Base-by-base conservation (phyloP, 2,797 vertebrate genomes). In the Melanotaenia nigrans region DNA sequence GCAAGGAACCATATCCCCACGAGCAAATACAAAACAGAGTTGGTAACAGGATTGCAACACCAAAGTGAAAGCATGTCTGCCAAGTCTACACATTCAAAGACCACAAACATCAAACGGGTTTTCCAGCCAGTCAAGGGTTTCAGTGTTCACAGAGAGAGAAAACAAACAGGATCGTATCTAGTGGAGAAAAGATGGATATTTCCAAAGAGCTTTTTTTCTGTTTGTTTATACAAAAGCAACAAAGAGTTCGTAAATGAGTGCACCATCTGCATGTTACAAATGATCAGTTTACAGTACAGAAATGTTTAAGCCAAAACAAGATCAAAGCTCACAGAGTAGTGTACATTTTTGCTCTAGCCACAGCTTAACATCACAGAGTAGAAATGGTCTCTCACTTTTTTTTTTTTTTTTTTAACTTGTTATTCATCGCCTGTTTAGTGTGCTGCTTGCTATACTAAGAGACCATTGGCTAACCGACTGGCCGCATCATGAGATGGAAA, bases 11-110 rank as follows among this genome's bases (percentile, higher is more conserved):
- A 47, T 84, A 88, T 89, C 82, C 88, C 84, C 86, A 91, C 79
- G 67, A 88, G 92, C 85, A 90, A 88, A 92, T 84, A 91, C 87
- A 88, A 90, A 92, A 92, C 84, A 89, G 83, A 88, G 87, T 86
- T 75, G 85, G 86, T 90, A 90, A 91, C 87, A 84, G 90, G 89
- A 92, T 91, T 89, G 90, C 87, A 90, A 91, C 89, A 88, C 85
- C 85, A 90, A 89, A 91, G 86, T 84, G 82, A 89, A 83, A 89
- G 87, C 84, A 81, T 86, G 85, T 83, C 85, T 89, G 89, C 88
- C 86, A 87, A 91, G 88, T 87, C 79, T 87, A 87, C 86, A 88
- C 87, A 89, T 91, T 90, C 89, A 92, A 90, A 90, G 85, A 92
- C 83, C 87, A 91, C 85, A 75, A 87, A 92, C 89, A 90, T 91